These are phyloP conservation scores for Tinamus guttatus DNA, from an alignment of 2,113 vertebrate species.

Conservation along the genomic window DNA sequence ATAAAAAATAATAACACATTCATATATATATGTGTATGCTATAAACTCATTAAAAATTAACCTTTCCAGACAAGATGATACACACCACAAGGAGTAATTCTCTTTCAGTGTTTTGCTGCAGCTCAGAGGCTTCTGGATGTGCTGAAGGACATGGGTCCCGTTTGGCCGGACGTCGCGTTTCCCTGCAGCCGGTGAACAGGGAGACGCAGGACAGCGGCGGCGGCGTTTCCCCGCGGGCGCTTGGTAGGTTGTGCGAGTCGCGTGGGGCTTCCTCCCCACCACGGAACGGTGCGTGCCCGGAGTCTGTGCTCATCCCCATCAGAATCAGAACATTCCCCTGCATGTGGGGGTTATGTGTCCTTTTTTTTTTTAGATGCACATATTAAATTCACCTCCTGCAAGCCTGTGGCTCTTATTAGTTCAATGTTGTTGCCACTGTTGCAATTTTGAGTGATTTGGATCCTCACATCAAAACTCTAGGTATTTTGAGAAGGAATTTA, in stretches of 20 bases:
- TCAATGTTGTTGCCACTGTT: not conserved
- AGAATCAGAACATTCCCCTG: not conserved
- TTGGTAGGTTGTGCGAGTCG: not conserved
- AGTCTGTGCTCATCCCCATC: not conserved
- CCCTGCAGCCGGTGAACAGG: not conserved
- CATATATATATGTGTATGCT: not conserved
- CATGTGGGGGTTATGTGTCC: not conserved
- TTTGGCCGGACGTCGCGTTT: not conserved
- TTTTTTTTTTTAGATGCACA: no score
- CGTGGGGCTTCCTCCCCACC: not conserved
- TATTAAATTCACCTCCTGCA: not conserved
- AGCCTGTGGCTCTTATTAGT: not conserved
- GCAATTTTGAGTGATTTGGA: not conserved
- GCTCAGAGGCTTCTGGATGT: not conserved
- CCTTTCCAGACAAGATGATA: not conserved
- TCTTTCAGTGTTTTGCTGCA: not conserved
- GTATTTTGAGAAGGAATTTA: not conserved
- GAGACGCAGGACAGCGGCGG: not conserved
- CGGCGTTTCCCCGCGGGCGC: rapidly evolving
- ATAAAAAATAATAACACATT: not conserved
- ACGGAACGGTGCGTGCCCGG: not conserved
- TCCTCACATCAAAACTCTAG: not conserved
- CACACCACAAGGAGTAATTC: not conserved
- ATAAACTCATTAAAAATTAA: not conserved
- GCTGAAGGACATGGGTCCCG: not conserved